Evolutionary conservation across 2,113 vertebrate genomes (phyloP).

Genomic region (Megaleporinus macrocephalus): DNA sequence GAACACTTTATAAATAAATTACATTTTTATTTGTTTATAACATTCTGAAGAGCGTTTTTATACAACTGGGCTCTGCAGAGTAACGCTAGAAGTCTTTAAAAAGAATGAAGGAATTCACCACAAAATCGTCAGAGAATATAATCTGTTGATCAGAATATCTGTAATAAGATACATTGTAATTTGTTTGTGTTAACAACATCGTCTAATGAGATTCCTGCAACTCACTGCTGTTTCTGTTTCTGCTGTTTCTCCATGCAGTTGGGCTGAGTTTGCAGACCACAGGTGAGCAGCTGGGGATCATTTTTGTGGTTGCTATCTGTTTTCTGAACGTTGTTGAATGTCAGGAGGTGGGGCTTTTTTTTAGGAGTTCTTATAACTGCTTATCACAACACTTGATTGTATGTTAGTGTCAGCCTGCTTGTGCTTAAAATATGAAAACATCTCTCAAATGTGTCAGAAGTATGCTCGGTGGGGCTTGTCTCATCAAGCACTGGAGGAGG

Average conservation of each 20-base stretch:
- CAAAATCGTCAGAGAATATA: not conserved
- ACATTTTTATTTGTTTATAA: not conserved
- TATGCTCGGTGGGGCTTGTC: slow-evolving; percentile 17
- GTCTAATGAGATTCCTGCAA: not conserved
- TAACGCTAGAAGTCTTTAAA: not conserved
- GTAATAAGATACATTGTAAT: too few species aligned
- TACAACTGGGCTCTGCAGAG: not conserved
- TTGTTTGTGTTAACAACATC: too few species aligned
- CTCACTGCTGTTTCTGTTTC: not conserved
- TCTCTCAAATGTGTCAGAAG: slow-evolving; percentile 8
- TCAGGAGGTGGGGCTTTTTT: slow-evolving; percentile 1
- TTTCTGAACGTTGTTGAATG: not conserved
- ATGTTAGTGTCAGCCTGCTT: slow-evolving; percentile 18
- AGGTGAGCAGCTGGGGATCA: slow-evolving; percentile 51
- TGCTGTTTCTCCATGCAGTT: slow-evolving; percentile 49
- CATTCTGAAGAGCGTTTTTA: not conserved
- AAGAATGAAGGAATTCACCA: not conserved
- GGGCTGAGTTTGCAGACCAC: slow-evolving; percentile 68
- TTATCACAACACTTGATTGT: not conserved
- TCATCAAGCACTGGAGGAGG: not conserved
- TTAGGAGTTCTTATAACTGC: not conserved
- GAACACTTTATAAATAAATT: not conserved
- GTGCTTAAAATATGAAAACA: slow-evolving; percentile 20
- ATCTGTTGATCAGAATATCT: not conserved
- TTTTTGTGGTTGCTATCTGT: not conserved